Evolutionary conservation across 2,797 vertebrate species (phyloP).

Genomic region (Gephyroberyx darwinii): DNA sequence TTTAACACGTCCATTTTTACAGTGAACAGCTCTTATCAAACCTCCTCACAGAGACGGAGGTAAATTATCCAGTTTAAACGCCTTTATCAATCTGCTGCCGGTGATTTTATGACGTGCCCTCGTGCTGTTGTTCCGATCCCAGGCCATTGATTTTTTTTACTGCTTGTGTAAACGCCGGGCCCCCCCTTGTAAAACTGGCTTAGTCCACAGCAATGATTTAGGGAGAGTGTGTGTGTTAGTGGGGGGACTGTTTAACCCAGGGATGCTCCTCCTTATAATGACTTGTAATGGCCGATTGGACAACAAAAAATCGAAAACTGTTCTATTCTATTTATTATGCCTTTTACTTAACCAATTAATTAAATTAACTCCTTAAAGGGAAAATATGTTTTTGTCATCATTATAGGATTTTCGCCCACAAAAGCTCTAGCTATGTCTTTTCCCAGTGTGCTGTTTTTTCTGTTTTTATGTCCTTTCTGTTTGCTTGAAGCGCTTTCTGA

Average conservation of each 20-base stretch:
- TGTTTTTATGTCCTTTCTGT: no score
- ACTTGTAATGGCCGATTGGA: not conserved
- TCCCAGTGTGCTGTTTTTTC: no score
- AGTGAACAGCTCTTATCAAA: slow-evolving; percentile 28
- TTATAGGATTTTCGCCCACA: no score
- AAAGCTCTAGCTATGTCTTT: no score
- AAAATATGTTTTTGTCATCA: no score
- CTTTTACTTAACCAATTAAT: no score
- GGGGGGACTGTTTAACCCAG: slow-evolving; percentile 20
- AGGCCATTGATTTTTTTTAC: slow-evolving; percentile 49
- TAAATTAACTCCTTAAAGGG: no score
- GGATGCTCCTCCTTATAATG: slow-evolving; percentile 22
- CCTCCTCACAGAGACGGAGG: slow-evolving; percentile 25
- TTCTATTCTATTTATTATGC: not conserved
- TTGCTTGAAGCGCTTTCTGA: no score
- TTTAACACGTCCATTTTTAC: not conserved
- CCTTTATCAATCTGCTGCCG: slow-evolving; percentile 35
- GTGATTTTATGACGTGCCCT: slow-evolving; percentile 39
- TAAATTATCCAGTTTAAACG: slow-evolving; percentile 38
- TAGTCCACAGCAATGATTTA: slow-evolving; percentile 30
- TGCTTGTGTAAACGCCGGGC: slow-evolving; percentile 36
- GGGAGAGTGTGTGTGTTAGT: not conserved
- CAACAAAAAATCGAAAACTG: not conserved
- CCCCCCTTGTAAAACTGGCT: slow-evolving; percentile 26
- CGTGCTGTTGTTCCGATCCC: slow-evolving; percentile 33